Base-by-base conservation (phyloP, 2,888 invertebrate genomes). In the Brenthis ino region DNA sequence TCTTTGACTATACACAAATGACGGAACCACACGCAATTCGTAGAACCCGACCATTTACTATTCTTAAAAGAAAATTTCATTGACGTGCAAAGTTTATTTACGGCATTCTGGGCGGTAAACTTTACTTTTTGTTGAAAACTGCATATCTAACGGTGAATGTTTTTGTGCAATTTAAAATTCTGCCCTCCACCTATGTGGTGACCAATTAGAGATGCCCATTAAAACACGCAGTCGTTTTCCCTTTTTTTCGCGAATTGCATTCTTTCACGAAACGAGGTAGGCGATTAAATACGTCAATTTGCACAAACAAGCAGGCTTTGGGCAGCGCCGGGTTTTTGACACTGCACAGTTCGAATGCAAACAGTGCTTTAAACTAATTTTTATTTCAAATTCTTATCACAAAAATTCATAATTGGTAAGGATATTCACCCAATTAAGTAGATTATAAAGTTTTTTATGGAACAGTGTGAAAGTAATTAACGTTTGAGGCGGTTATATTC, bases 161-260 rank as follows among this genome's bases (percentile, higher is more conserved):
- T 57, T 61, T 67, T 68, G 57, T 60, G 50, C 65, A 53, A 64
- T 65, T 68, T 63, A n/a, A 64, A 65, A 70, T 65, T 68, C 65
- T 55, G 65, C 60, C 67, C 67, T 55, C 68, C 69, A 67, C 68
- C 67, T 69, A 65, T 78, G 79, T 81, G 83, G 82, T 88, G 86
- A 85, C 89, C 90, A 89, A 90, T 91, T 90, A 89, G 91, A 85
- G 81, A 86, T 88, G 87, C 79, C 85, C 85, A 89, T 89, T 89
- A 89, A 87, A 88, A 84, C 69, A 65, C 58, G 61, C 61, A 66
- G 69, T 79, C 75, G 84, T 86, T 84, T 79, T 79, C 81, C 77
- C 82, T 85, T 86, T 84, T 72, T 71, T 61, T 55, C 82, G 83
- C 80, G 80, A 82, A 79, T 79, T 82, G 88, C 91, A 91, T 90